Conservation (phyloP, 2,113 vertebrate genomes). For the Nothoprocta perdicaria region DNA sequence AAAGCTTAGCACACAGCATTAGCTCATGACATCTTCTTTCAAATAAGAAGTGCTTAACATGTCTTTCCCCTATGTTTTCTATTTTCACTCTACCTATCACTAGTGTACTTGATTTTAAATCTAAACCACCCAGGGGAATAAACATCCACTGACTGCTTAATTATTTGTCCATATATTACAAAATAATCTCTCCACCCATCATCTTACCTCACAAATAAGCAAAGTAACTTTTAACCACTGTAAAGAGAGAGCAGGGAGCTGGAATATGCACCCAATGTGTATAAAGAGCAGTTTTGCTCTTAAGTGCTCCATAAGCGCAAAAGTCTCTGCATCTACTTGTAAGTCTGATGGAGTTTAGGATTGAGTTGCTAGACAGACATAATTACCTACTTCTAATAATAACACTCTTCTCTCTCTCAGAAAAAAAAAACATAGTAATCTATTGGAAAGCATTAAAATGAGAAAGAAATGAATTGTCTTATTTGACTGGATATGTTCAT, state of each 20-base stretch:
- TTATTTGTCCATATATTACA: background rate
- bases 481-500: background rate
- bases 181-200: background rate
- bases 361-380: background rate
- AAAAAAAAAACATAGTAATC: background rate
- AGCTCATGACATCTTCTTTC: background rate
- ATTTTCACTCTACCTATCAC: background rate
- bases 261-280: rapidly evolving
- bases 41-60: background rate
- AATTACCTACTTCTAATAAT: background rate
- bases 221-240: background rate
- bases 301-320: background rate
- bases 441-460: background rate
- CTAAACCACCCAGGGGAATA: background rate
- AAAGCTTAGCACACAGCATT: background rate
- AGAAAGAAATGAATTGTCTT: background rate
- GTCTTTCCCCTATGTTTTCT: background rate
- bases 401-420: background rate
- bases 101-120: background rate
- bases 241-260: background rate
- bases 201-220: background rate
- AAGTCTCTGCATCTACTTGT: background rate
- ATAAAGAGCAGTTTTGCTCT: background rate
- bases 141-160: background rate
- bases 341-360: background rate